A percentile compares a stretch with the other conserved stretches of the same genome.
Evolutionary conservation across 2,888 invertebrate species (phyloP).

Genomic region (Nemotelus nigrinus): DNA sequence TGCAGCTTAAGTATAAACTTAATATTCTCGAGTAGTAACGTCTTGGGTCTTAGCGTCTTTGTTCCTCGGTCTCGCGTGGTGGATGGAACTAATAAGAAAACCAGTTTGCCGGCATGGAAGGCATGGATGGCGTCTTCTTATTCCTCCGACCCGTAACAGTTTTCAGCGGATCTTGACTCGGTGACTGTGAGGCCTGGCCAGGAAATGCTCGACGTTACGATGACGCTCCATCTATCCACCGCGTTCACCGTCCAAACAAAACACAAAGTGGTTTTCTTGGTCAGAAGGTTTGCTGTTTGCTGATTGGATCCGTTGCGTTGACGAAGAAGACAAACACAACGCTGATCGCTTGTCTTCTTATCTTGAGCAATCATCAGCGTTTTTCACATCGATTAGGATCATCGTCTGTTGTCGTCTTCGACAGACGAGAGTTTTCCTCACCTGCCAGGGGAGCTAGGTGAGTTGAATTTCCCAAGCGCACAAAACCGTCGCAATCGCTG

Average conservation of each 20-base stretch:
- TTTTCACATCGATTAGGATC: slow-evolving; percentile 29
- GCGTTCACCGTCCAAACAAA: slow-evolving; percentile 17
- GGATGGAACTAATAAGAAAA: not conserved
- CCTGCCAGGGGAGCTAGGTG: not conserved
- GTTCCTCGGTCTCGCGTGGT: not conserved
- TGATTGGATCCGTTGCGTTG: not conserved
- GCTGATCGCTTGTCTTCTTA: slow-evolving; percentile 14
- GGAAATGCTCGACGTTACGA: slow-evolving; percentile 13
- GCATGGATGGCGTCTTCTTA: not conserved
- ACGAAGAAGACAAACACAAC: slow-evolving; percentile 10
- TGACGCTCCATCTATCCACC: not conserved
- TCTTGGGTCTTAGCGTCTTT: slow-evolving; percentile 27
- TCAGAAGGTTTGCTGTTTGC: not conserved
- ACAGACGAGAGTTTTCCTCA: not conserved
- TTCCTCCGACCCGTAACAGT: slow-evolving; percentile 36
- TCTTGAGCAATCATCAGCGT: slow-evolving; percentile 29
- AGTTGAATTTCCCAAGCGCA: not conserved
- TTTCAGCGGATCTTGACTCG: slow-evolving; percentile 35
- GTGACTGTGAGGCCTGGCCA: slow-evolving; percentile 2
- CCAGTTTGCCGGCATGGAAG: slow-evolving; percentile 34
- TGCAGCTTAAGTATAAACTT: slow-evolving; percentile 29
- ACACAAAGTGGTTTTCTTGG: not conserved
- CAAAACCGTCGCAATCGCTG: not conserved
- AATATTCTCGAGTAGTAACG: slow-evolving; percentile 30
- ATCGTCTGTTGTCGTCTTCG: slow-evolving; percentile 16